Percentiles rank a stretch among this genome's conserved stretches.
Conservation (phyloP, 30 jellyfish, hydroid and myxozoan genomes). For the Aurelia coerulea region DNA sequence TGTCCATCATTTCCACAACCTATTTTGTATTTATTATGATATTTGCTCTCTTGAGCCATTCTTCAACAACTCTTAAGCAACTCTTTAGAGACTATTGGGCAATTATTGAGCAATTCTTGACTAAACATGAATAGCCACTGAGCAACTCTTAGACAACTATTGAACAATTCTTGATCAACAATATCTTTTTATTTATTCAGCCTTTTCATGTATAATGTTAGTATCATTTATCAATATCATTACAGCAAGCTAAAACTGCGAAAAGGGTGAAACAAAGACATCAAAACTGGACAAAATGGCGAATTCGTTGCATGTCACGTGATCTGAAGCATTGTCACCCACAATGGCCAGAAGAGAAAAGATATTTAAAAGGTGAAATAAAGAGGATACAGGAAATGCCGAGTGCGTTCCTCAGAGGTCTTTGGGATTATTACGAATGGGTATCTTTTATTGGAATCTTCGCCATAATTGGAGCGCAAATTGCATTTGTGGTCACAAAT, state of each 20-base stretch:
- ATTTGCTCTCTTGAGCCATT: too few species aligned
- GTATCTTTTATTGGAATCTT: slow-evolving; percentile 21
- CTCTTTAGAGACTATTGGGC: too few species aligned
- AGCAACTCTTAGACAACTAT: too few species aligned
- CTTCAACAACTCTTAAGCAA: too few species aligned
- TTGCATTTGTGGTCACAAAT: slow-evolving; percentile 5
- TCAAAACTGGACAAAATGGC: slow-evolving; percentile 55
- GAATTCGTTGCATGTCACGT: slow-evolving; percentile 40
- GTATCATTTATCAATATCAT: too few species aligned
- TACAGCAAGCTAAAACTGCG: slow-evolving; percentile 49
- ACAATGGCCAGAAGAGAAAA: slow-evolving; percentile 76
- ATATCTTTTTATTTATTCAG: too few species aligned
- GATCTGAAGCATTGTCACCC: slow-evolving; percentile 65
- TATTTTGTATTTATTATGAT: slow-evolving; percentile 70
- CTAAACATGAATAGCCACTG: too few species aligned
- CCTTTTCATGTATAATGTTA: too few species aligned
- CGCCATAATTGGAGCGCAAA: slow-evolving; percentile 23
- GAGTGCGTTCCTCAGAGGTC: background rate
- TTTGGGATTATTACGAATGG: slow-evolving; percentile 70
- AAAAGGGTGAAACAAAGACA: slow-evolving; percentile 35
- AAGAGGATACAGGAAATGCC: slow-evolving; percentile 31
- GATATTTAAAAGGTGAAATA: slow-evolving; percentile 40
- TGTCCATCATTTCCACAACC: slow-evolving; percentile 66
- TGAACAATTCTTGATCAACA: too few species aligned
- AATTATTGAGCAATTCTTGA: too few species aligned